Evolutionary conservation across 1,140 invertebrate genomes (phyloP).

Genomic region (Cotesia glomerata): DNA sequence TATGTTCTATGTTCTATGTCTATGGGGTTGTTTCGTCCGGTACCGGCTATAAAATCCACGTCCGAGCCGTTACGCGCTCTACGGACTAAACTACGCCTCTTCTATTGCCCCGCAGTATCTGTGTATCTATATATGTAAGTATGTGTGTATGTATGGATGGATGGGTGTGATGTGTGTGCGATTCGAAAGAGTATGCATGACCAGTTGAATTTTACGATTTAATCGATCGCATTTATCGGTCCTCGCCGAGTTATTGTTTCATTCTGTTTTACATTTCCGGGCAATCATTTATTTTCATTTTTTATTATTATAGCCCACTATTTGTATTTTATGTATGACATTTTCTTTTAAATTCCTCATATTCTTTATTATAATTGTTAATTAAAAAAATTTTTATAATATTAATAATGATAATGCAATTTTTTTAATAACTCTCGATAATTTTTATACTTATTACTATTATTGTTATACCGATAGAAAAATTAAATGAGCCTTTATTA

Average conservation of each 20-base stretch:
- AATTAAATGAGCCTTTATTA: no score
- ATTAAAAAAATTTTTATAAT: no score
- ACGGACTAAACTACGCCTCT: slow-evolving; percentile 9
- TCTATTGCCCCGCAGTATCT: background rate
- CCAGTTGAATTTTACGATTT: slow-evolving; percentile 53
- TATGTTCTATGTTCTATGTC: background rate
- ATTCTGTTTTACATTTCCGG: background rate
- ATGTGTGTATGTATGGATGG: no score
- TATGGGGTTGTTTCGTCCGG: slow-evolving; percentile 46
- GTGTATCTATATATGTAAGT: no score
- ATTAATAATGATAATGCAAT: no score
- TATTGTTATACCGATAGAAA: no score
- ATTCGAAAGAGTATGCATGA: background rate
- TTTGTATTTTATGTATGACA: no score
- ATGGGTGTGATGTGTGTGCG: no score
- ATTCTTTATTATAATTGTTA: no score
- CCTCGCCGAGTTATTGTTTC: background rate
- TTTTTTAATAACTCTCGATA: no score
- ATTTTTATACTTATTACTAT: no score
- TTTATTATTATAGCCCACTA: background rate
- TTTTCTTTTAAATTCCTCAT: no score
- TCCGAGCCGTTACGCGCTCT: slow-evolving; percentile 27
- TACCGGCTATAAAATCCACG: slow-evolving; percentile 53
- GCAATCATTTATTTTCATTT: slow-evolving; percentile 4
- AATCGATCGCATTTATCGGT: slow-evolving; percentile 51